Evolutionary conservation across 2,888 invertebrate genomes (phyloP).

Genomic region (Scaptomyza reducta): DNA sequence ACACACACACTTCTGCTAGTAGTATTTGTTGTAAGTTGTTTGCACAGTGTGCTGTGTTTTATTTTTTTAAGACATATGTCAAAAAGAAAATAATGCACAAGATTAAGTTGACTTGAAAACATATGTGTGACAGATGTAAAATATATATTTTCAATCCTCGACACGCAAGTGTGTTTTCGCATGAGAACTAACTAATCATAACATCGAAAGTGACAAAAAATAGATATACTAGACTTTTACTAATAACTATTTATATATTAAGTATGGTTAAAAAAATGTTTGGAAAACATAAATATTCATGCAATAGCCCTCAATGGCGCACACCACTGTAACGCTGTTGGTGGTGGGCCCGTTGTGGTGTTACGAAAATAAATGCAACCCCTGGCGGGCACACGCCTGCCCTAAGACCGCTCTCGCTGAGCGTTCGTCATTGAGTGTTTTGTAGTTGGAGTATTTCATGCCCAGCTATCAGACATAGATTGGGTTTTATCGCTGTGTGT

Average conservation of each 20-base stretch:
- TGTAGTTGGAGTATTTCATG: conserved; percentile 1
- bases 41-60: conserved; percentile 30
- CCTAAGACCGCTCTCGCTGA: conserved; percentile 26
- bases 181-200: not conserved
- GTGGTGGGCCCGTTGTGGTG: conserved; percentile 17
- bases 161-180: not conserved
- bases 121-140: conserved; percentile 6
- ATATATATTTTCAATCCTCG: not conserved
- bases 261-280: no score
- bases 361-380: conserved; percentile 55
- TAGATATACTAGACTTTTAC: no score
- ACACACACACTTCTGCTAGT: conserved; percentile 9
- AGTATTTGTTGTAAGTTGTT: conserved; percentile 1
- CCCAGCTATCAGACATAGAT: conserved; percentile 20
- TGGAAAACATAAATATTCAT: no score
- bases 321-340: conserved; percentile 31
- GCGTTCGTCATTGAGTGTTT: not conserved
- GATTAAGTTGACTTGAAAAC: not conserved
- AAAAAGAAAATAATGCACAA: not conserved
- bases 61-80: not conserved
- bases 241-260: no score
- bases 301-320: no score
- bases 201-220: not conserved
- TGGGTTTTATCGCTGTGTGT: conserved; percentile 34
- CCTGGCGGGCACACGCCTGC: conserved; percentile 36